Evolutionary conservation across 2,113 vertebrate species (phyloP), one percentile per base, ranked within the genome.

Genomic region (Xiphias gladius): DNA sequence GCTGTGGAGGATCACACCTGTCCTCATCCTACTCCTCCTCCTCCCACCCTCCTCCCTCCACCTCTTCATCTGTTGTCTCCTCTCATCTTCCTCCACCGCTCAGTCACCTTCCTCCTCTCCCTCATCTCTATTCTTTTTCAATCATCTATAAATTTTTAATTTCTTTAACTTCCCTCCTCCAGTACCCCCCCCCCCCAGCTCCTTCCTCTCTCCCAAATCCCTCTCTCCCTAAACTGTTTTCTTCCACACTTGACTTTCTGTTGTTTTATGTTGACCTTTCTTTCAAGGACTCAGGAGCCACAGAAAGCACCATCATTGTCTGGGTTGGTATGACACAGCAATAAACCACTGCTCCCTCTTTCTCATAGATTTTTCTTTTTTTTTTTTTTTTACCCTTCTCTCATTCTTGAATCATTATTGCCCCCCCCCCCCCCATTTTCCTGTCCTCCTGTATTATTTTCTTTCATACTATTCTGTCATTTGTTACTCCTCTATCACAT

Each of bases 1-100:
- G 79, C 81, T 83, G 75, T 74, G 68, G 63, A 82, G 79, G 84
- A 88, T 93, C 83, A 87, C 87, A 91, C 90, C 89, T 91, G 84
- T 72, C 75, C 16, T 61, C 66, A 69, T 7, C 48, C 14, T 61
- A 37, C 32, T 62, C 65, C 43, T 48, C 55, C 41, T 37, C 24
- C 37, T 61, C 64, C 50, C 46, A 43, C 39, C 65, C 64, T 43
- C 58, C 24, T 37, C n/a, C 55, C 2, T 63, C 61, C 32, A 16
- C 0, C 43, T 55, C 43, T 37, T 82, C 24, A 12, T 69, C 24
- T 67, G 50, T 16, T 4, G 7, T 50, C 46, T 35, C 52, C 17
- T 62, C 12, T 72, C 59, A 7, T 46, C 69, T 48, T 67, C 52
- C 24, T 62, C 48, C 64, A 2, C 32, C n/a, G 24, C 39, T n/a